phyloP scores from a whole-genome alignment of 1,140 invertebrate genomes.

The Drosophila nebulosa region DNA sequence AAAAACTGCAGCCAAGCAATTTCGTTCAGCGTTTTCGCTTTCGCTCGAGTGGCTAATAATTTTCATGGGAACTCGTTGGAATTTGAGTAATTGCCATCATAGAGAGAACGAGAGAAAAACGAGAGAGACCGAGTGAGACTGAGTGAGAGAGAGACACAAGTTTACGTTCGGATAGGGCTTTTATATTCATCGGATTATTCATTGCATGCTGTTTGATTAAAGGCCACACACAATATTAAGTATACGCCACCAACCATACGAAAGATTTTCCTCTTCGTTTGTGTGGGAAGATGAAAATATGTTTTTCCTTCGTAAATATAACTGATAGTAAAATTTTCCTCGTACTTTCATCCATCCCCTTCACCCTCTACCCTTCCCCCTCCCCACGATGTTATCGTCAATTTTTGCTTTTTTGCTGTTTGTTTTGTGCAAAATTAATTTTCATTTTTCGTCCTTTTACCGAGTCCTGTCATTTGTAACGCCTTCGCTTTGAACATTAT shows the following conservation, averaged over 20 bases:
- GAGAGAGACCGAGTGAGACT: conserved; percentile 24
- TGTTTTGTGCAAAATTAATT: not conserved
- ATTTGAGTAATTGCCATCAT: conserved; percentile 54
- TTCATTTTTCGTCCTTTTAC: not conserved
- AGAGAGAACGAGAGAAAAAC: conserved; percentile 20
- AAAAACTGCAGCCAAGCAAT: conserved; percentile 6
- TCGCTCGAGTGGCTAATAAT: conserved; percentile 36
- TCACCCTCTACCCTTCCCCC: too few relatives aligned
- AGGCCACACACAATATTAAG: conserved; percentile 15
- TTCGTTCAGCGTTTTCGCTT: not conserved
- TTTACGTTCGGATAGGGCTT: not conserved
- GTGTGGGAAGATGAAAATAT: not conserved
- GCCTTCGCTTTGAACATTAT: not conserved
- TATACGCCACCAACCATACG: not conserved
- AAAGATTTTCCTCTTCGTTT: not conserved
- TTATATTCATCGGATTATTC: conserved; percentile 43
- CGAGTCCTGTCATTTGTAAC: not conserved
- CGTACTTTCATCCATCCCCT: too few relatives aligned
- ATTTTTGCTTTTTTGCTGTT: not conserved
- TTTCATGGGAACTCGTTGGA: conserved; percentile 46
- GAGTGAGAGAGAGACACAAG: conserved; percentile 27
- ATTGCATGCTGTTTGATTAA: conserved; percentile 46
- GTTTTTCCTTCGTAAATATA: not conserved
- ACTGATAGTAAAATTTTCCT: not conserved
- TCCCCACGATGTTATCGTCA: not conserved